phyloP scores from a whole-genome alignment of 2,888 invertebrate species.

The Alloscopus bannaensis region DNA sequence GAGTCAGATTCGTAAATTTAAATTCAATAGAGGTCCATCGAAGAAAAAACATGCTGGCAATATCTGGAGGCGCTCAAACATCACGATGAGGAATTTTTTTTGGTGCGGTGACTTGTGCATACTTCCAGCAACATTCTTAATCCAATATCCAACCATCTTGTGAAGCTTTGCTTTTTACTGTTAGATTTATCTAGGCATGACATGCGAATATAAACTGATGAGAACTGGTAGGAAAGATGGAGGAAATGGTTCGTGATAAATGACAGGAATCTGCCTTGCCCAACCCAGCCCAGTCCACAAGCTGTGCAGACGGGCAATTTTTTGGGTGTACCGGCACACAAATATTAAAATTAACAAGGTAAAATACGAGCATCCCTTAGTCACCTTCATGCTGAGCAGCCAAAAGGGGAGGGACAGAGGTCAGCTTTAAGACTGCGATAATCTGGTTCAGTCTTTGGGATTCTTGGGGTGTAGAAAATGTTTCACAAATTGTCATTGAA shows the following conservation, averaged over 20 bases:
- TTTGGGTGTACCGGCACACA: no score
- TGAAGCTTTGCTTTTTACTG: not conserved
- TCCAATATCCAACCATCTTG: no score
- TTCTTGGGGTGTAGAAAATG: no score
- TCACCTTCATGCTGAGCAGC: no score
- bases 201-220: not conserved
- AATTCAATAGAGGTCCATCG: no score
- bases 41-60: not conserved
- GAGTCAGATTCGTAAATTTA: no score
- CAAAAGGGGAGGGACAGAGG: no score
- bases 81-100: not conserved
- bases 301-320: not conserved
- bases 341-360: no score
- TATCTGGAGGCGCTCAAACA: not conserved
- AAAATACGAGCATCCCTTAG: no score
- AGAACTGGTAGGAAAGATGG: conserved; percentile 33
- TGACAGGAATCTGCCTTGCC: conserved; percentile 50
- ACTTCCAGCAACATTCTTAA: conserved; percentile 25
- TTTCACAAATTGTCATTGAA: no score
- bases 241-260: conserved; percentile 43
- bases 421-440: no score
- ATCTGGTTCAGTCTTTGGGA: no score
- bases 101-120: not conserved
- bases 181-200: not conserved
- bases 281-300: conserved; percentile 38